phyloP scores from a whole-genome alignment of 1,140 invertebrate genomes.

The Meloidogyne exigua region DNA sequence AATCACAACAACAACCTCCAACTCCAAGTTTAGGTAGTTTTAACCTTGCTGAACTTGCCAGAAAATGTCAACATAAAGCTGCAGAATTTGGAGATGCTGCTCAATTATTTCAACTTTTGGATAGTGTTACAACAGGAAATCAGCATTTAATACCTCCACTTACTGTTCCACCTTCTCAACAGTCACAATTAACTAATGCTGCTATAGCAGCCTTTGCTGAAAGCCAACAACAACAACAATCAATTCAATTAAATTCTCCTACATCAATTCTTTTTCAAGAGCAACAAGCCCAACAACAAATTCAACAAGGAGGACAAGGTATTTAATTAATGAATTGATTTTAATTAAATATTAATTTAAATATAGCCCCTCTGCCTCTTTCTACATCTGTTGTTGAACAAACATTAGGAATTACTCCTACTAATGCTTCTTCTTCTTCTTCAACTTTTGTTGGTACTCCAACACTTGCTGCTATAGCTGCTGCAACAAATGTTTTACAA shows the following conservation, averaged over 20 bases:
- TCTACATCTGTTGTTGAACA: not conserved
- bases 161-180: not conserved
- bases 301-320: not conserved
- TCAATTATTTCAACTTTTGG: not conserved
- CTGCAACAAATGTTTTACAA: slow-evolving; percentile 1
- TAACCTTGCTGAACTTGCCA: not conserved
- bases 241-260: not conserved
- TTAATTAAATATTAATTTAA: not conserved
- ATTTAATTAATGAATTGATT: not conserved
- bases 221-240: not conserved
- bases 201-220: not conserved
- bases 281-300: not conserved
- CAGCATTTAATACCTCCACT: not conserved
- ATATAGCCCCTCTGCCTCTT: not conserved
- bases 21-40: not conserved
- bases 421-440: not conserved
- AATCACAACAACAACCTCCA: not conserved
- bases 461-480: not conserved
- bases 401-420: not conserved
- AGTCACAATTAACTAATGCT: not conserved
- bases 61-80: not conserved
- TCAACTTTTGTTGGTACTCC: not conserved
- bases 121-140: not conserved
- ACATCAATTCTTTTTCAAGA: not conserved
- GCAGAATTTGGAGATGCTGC: not conserved